Percentiles rank a stretch among this genome's conserved stretches.
Evolutionary conservation across 2,888 invertebrate species (phyloP).

Genomic region (Phaedon cochleariae): DNA sequence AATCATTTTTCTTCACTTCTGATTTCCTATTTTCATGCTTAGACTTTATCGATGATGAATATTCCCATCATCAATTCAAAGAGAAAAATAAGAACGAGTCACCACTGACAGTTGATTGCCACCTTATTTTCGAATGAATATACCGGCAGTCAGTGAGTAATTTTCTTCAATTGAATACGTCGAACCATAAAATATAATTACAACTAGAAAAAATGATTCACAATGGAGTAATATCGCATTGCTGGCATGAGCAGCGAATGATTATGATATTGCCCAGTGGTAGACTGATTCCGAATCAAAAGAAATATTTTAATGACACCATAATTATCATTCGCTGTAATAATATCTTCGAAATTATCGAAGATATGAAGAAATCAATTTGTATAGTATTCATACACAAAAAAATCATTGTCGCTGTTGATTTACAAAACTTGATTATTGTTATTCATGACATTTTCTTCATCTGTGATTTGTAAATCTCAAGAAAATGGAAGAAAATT

Average conservation of each 20-base stretch:
- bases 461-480: no score
- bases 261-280: slow-evolving; percentile 4
- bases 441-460: no score
- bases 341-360: no score
- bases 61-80: not conserved
- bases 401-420: no score
- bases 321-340: not conserved
- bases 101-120: slow-evolving; percentile 15
- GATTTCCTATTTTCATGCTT: no score
- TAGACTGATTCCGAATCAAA: not conserved
- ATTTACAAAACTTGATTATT: no score
- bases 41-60: no score
- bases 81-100: slow-evolving; percentile 5
- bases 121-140: slow-evolving; percentile 19
- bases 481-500: no score
- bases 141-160: slow-evolving; percentile 22
- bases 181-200: slow-evolving; percentile 23
- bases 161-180: slow-evolving; percentile 28
- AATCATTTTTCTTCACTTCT: no score
- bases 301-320: not conserved
- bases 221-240: slow-evolving; percentile 14
- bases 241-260: not conserved
- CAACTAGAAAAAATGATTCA: slow-evolving; percentile 20
- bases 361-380: no score
- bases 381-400: no score